A percentile compares a stretch with the other conserved stretches of the same genome.
Evolutionary conservation across 2,113 vertebrate genomes (phyloP).

Genomic region (Tyto alba): DNA sequence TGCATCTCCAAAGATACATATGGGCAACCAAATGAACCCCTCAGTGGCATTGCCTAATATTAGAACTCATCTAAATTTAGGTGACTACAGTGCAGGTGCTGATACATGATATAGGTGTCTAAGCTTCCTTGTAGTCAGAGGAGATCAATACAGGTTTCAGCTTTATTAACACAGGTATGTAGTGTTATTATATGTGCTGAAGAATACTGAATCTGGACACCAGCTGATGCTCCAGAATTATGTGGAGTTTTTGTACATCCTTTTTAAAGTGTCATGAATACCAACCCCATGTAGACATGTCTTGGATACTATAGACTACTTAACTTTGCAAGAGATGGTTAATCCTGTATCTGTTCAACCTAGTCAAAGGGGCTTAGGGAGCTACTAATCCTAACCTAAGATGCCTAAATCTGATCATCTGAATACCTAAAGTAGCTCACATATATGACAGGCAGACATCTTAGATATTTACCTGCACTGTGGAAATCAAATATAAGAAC

Average conservation of each 20-base stretch:
- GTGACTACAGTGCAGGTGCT: not conserved
- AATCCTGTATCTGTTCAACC: not conserved
- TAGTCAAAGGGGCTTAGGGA: not conserved
- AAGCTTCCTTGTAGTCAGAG: not conserved
- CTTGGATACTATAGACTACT: not conserved
- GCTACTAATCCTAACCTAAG: not conserved
- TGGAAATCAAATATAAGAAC: not conserved
- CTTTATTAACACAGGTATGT: not conserved
- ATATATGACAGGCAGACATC: not conserved
- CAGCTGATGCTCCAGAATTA: not conserved
- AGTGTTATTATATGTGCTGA: not conserved
- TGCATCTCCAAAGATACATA: not conserved
- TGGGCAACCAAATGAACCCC: not conserved
- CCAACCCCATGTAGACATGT: not conserved
- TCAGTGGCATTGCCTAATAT: not conserved
- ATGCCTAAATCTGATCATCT: not conserved
- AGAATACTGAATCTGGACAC: not conserved
- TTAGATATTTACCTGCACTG: not conserved
- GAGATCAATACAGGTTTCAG: not conserved
- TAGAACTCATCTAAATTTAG: not conserved
- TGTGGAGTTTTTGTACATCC: not conserved
- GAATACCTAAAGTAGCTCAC: not conserved
- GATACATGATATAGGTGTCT: not conserved
- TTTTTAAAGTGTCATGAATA: not conserved
- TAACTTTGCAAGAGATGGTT: not conserved